phyloP scores from a whole-genome alignment of 2,113 vertebrate genomes.

The Tachycineta bicolor region DNA sequence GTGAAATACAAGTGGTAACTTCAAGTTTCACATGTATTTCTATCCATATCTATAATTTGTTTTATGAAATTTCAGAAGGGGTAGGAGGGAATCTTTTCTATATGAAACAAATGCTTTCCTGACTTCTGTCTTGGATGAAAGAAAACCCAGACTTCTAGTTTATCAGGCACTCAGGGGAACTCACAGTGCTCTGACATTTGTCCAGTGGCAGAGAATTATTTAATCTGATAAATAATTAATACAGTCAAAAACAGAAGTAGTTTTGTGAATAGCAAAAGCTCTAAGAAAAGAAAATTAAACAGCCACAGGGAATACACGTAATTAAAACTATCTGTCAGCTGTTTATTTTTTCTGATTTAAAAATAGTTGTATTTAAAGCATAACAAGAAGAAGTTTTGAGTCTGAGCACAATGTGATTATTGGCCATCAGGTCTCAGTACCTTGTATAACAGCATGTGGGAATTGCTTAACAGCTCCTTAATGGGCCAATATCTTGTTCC shows the following conservation, averaged over 20 bases:
- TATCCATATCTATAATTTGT: not conserved
- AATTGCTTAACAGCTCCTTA: not conserved
- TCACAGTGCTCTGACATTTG: not conserved
- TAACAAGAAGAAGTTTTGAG: not conserved
- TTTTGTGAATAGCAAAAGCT: not conserved
- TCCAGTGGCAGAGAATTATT: not conserved
- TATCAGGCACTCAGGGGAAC: not conserved
- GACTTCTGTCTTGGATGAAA: not conserved
- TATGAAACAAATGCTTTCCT: not conserved
- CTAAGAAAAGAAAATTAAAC: not conserved
- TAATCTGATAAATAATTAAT: not conserved
- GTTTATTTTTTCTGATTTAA: constrained; percentile 10
- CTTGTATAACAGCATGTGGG: not conserved
- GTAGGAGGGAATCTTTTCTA: not conserved
- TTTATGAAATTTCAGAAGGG: not conserved
- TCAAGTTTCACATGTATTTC: not conserved
- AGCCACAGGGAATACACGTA: not conserved
- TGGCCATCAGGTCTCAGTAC: not conserved
- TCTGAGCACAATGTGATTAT: not conserved
- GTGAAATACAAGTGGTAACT: not conserved
- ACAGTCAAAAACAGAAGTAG: not conserved
- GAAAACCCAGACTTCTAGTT: not conserved
- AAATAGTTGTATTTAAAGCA: not conserved
- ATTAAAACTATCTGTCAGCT: constrained; percentile 3
- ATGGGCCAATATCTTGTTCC: not conserved